phyloP scores from a whole-genome alignment of 2,113 vertebrate genomes.

The Leucoraja erinaceus region DNA sequence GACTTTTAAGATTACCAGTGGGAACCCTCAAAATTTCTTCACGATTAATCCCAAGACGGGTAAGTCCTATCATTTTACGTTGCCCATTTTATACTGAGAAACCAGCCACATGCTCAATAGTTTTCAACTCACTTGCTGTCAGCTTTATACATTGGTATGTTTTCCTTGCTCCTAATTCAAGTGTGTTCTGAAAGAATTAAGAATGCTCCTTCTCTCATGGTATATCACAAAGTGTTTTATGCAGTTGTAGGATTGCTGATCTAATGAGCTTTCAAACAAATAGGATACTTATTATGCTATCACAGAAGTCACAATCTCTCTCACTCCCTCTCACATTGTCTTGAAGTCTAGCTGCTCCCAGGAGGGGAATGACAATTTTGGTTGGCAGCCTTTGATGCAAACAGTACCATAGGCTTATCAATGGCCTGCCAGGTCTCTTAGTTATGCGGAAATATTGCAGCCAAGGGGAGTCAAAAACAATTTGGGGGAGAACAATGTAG shows the following conservation, averaged over 20 bases:
- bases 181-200: not conserved
- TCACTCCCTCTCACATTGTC: not conserved
- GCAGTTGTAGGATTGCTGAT: not conserved
- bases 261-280: not conserved
- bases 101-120: not conserved
- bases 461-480: not conserved
- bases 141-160: not conserved
- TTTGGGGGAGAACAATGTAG: not conserved
- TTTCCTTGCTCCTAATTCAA: not conserved
- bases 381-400: not conserved
- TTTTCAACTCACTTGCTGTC: not conserved
- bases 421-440: not conserved
- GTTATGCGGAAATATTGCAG: not conserved
- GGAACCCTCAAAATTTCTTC: conserved; percentile 96
- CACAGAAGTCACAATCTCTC: no score
- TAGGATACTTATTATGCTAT: not conserved
- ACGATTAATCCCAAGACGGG: conserved; percentile 81
- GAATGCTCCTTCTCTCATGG: not conserved
- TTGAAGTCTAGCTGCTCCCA: not conserved
- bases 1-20: conserved; percentile 81
- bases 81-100: not conserved
- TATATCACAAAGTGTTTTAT: not conserved
- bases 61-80: conserved; percentile 48
- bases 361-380: not conserved
- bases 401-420: not conserved